Percentiles rank a stretch among this genome's conserved stretches.
Evolutionary conservation across 2,888 invertebrate species (phyloP).

Genomic region (Lepidocyrtoides sp.): DNA sequence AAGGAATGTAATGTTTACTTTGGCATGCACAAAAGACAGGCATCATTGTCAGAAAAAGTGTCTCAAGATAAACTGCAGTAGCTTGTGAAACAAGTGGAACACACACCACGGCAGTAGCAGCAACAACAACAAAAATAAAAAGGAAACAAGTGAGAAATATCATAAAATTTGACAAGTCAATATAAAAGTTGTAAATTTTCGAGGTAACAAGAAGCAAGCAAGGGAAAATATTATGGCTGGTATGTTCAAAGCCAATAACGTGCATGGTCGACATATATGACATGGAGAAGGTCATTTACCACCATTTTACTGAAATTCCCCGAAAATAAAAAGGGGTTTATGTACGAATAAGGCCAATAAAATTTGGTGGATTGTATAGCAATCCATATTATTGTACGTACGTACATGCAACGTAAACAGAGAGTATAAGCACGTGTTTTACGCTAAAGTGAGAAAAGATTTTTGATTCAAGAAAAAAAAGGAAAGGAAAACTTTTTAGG

Average conservation of each 20-base stretch:
- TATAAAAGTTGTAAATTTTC: constrained; percentile 78
- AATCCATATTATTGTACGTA: constrained; percentile 43
- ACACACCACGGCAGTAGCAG: not conserved
- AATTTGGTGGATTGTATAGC: constrained; percentile 5
- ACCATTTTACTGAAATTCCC: not conserved
- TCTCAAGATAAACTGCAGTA: constrained; percentile 58
- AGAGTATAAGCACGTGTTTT: not conserved
- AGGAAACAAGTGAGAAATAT: constrained; percentile 69
- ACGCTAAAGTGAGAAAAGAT: constrained; percentile 26
- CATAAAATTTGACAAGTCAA: constrained; percentile 79
- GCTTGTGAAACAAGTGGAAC: not conserved
- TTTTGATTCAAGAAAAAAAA: not conserved
- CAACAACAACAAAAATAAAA: constrained; percentile 49
- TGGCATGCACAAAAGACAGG: constrained; percentile 43
- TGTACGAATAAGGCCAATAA: constrained; percentile 43
- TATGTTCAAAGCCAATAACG: not conserved
- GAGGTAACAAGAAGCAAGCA: constrained; percentile 67
- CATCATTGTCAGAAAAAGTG: constrained; percentile 4
- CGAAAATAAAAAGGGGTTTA: constrained; percentile 62
- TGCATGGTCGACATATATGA: not conserved
- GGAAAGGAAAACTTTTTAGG: not conserved
- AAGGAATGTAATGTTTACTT: constrained; percentile 71
- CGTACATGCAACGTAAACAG: not conserved
- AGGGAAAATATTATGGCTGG: not conserved
- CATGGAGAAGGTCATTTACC: constrained; percentile 58